phyloP scores from a whole-genome alignment of 2,888 invertebrate genomes.

The Philereme transversata region DNA sequence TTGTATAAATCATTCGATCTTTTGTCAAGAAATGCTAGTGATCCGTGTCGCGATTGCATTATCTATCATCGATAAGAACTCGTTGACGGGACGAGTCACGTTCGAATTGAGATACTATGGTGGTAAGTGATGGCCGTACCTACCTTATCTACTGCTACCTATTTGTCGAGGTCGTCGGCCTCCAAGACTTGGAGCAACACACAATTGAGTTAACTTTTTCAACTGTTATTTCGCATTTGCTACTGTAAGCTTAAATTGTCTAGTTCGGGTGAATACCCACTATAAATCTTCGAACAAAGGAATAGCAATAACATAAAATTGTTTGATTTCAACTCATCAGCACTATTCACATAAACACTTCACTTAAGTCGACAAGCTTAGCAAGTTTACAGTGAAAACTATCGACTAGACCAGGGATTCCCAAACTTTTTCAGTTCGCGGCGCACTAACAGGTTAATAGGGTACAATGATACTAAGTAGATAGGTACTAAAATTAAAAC shows the following conservation, averaged over 20 bases:
- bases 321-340: slow-evolving; percentile 8
- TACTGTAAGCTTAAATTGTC: neutral
- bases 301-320: slow-evolving; percentile 11
- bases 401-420: neutral
- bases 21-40: neutral
- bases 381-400: neutral
- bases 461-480: neutral
- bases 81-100: slow-evolving; percentile 38
- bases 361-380: slow-evolving; percentile 9
- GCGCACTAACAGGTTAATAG: neutral
- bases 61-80: slow-evolving; percentile 28
- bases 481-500: no score
- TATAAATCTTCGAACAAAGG: slow-evolving; percentile 12
- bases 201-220: slow-evolving; percentile 42
- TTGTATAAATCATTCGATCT: no score
- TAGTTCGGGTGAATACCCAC: slow-evolving; percentile 1
- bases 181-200: slow-evolving; percentile 43
- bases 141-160: slow-evolving; percentile 25
- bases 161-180: slow-evolving; percentile 54
- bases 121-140: slow-evolving; percentile 38
- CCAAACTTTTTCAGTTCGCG: neutral
- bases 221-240: slow-evolving; percentile 20
- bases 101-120: slow-evolving; percentile 45
- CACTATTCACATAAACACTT: neutral
- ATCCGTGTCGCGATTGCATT: slow-evolving; percentile 32